Percentiles rank a stretch among this genome's conserved stretches.
These are phyloP conservation scores for Ophiothrix spiculata DNA, from an alignment of 35 echinoderm and acorn worm genomes.

Conservation along the genomic window DNA sequence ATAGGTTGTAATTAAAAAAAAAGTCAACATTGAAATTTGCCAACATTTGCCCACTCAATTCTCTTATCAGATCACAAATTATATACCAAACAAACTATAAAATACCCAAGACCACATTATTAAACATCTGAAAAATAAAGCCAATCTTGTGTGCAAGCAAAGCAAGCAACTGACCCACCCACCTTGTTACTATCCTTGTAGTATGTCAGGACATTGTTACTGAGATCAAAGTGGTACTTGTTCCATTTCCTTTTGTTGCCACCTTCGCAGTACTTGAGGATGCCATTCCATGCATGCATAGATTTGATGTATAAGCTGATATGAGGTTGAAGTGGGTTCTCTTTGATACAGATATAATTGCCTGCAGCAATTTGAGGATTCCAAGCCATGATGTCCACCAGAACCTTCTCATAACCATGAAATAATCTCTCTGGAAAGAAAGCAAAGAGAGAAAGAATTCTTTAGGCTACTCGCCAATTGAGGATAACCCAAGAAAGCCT, in stretches of 20 bases:
- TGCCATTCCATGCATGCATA: not conserved
- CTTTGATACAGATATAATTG: constrained; percentile 87
- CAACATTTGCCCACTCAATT: too few species aligned
- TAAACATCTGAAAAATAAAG: too few species aligned
- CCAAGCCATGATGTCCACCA: constrained; percentile 54
- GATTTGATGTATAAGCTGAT: constrained; percentile 1
- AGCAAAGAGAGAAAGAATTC: too few species aligned
- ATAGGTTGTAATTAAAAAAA: too few species aligned
- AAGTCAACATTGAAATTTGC: too few species aligned
- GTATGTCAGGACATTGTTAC: constrained; percentile 51
- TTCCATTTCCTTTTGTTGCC: constrained; percentile 62
- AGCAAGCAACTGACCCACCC: not conserved
- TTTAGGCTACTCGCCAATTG: too few species aligned
- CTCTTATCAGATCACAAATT: too few species aligned
- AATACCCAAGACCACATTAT: too few species aligned
- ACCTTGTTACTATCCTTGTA: constrained; percentile 70
- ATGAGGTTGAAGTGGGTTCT: constrained; percentile 30
- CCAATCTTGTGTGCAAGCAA: too few species aligned
- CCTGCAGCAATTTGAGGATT: constrained; percentile 31
- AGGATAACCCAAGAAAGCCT: too few species aligned
- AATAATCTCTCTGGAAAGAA: constrained; percentile 79
- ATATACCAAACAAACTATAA: too few species aligned
- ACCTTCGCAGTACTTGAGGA: not conserved
- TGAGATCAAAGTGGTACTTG: constrained; percentile 75
- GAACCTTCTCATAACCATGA: constrained; percentile 65